Conservation (phyloP, 2,888 invertebrate genomes). For the Hirtodrosophila confusa region DNA sequence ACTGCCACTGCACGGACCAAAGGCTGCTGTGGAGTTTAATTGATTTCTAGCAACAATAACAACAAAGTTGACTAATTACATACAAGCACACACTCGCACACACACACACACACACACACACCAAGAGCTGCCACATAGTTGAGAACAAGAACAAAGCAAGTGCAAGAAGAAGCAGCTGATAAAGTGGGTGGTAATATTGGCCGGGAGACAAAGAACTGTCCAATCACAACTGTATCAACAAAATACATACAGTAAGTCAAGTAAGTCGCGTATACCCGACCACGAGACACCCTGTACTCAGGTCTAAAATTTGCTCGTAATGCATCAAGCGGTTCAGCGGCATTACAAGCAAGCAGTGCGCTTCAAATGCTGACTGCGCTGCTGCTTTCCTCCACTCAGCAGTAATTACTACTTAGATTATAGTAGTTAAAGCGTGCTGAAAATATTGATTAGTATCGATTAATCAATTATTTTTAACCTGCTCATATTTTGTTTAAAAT, state of each 20-base stretch:
- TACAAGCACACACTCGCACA: slow-evolving; percentile 4
- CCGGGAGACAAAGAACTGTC: slow-evolving; percentile 26
- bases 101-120: slow-evolving; percentile 1
- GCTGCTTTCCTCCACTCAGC: too few relatives aligned
- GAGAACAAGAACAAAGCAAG: slow-evolving; percentile 27
- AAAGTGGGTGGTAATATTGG: slow-evolving; percentile 34
- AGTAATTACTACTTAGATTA: too few relatives aligned
- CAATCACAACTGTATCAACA: slow-evolving; percentile 52
- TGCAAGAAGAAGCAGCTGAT: slow-evolving; percentile 36
- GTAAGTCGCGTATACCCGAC: too few relatives aligned
- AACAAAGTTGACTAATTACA: slow-evolving; percentile 15
- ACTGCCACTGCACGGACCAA: slow-evolving; percentile 2
- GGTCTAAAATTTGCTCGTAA: too few relatives aligned
- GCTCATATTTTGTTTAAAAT: too few relatives aligned
- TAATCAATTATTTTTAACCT: too few relatives aligned
- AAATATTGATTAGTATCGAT: too few relatives aligned
- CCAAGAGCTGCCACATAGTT: slow-evolving; percentile 3
- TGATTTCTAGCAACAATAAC: slow-evolving; percentile 32
- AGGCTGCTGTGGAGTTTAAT: slow-evolving; percentile 19
- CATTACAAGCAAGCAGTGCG: too few relatives aligned
- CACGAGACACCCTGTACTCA: too few relatives aligned
- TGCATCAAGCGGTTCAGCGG: too few relatives aligned
- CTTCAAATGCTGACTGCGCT: too few relatives aligned
- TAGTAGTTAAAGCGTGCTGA: too few relatives aligned
- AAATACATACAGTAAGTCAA: slow-evolving; percentile 10